Percentiles rank a stretch among this genome's conserved stretches.
Conservation (phyloP, 1,140 invertebrate genomes). For the Zophobas atratus region DNA sequence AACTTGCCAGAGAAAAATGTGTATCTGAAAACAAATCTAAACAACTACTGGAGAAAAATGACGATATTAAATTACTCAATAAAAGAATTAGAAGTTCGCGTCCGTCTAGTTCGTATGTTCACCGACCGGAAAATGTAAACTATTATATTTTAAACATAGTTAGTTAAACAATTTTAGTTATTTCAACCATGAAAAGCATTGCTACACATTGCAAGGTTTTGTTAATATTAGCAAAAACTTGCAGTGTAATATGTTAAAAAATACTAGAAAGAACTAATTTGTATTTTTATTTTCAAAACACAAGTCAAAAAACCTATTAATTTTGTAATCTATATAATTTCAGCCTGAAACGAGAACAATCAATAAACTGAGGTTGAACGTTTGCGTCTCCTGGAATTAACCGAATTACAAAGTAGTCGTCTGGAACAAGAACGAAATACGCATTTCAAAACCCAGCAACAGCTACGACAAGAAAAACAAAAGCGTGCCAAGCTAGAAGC, state of each 20-base stretch:
- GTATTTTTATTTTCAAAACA: too few relatives aligned
- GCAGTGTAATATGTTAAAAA: too few relatives aligned
- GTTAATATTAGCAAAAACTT: too few relatives aligned
- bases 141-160: conserved; percentile 34
- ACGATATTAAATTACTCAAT: conserved; percentile 37
- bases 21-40: conserved; percentile 49
- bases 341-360: conserved; percentile 27
- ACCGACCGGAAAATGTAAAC: conserved; percentile 63
- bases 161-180: too few relatives aligned
- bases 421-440: conserved; percentile 70
- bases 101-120: conserved; percentile 47
- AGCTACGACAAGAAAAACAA: conserved; percentile 59
- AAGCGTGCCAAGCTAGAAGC: conserved; percentile 62
- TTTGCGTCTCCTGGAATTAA: conserved; percentile 70
- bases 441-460: conserved; percentile 56
- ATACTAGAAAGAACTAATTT: too few relatives aligned
- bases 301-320: too few relatives aligned
- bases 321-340: conserved; percentile 2
- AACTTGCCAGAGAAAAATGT: conserved; percentile 49
- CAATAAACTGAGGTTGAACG: conserved; percentile 70
- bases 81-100: conserved; percentile 46
- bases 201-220: too few relatives aligned
- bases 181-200: too few relatives aligned
- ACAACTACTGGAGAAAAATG: conserved; percentile 35
- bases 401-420: conserved; percentile 69